A percentile compares a stretch with the other conserved stretches of the same genome.
These are phyloP conservation scores for Vanessa cardui DNA, from an alignment of 2,888 invertebrate species.

Conservation along the genomic window DNA sequence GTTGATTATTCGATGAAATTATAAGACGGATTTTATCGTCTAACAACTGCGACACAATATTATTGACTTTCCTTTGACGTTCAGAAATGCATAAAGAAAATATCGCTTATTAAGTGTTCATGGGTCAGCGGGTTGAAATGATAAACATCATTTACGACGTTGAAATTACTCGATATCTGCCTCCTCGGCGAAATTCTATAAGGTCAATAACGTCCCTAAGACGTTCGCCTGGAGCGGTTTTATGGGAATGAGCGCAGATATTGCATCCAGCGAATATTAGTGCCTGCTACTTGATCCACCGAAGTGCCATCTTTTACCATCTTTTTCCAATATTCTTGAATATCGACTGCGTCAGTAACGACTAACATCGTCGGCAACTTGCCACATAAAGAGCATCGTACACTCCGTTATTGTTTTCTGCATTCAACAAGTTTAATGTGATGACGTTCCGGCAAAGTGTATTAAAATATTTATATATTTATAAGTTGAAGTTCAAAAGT, in stretches of 20 bases:
- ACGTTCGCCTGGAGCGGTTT: slow-evolving; percentile 68
- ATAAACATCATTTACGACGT: slow-evolving; percentile 68
- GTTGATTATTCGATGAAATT: slow-evolving; percentile 5
- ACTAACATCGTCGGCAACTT: slow-evolving; percentile 23
- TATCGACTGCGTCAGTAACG: slow-evolving; percentile 47
- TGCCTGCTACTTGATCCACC: slow-evolving; percentile 66
- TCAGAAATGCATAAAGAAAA: neutral
- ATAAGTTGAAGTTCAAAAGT: neutral
- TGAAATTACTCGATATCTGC: slow-evolving; percentile 66
- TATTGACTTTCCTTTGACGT: too few species aligned
- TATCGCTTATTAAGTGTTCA: slow-evolving; percentile 5
- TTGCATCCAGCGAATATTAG: slow-evolving; percentile 61
- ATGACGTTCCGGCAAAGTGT: neutral
- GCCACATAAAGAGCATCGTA: neutral
- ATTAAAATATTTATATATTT: neutral
- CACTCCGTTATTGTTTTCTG: slow-evolving; percentile 4
- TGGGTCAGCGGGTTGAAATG: slow-evolving; percentile 54
- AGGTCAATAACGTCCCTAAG: slow-evolving; percentile 68
- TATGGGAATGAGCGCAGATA: slow-evolving; percentile 62
- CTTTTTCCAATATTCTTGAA: slow-evolving; percentile 76
- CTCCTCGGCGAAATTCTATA: slow-evolving; percentile 60
- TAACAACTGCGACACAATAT: neutral
- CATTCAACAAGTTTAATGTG: neutral
- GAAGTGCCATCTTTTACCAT: slow-evolving; percentile 66
- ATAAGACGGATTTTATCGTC: neutral